A percentile compares a stretch with the other conserved stretches of the same genome.
Evolutionary conservation across 1,140 invertebrate genomes (phyloP).

Genomic region (Zeugodacus cucurbitae): DNA sequence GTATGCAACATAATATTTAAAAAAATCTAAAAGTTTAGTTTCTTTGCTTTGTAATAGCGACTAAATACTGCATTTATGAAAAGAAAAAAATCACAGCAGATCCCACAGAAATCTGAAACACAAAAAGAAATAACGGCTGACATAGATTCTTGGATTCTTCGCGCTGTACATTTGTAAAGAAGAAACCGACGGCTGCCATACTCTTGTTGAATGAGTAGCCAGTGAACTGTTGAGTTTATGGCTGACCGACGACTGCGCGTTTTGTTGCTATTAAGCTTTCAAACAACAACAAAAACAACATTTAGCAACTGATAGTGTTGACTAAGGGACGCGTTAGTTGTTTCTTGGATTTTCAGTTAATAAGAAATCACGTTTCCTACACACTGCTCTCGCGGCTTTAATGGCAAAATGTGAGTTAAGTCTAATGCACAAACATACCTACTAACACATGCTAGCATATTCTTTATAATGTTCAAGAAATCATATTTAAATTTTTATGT

Average conservation of each 20-base stretch:
- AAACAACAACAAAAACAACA: neutral
- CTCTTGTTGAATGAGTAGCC: neutral
- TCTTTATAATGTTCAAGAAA: neutral
- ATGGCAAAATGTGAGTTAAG: neutral
- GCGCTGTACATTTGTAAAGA: neutral
- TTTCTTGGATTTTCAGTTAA: neutral
- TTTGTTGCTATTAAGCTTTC: neutral
- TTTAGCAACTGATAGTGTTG: neutral
- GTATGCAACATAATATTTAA: no score
- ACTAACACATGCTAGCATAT: neutral
- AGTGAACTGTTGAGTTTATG: neutral
- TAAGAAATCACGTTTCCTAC: neutral
- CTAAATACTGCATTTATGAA: neutral
- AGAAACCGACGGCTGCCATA: neutral
- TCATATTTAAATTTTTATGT: conserved; percentile 1
- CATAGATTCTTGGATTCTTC: conserved; percentile 44
- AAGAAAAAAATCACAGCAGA: neutral
- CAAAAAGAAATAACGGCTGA: conserved; percentile 47
- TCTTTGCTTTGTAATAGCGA: neutral
- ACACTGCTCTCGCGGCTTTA: neutral
- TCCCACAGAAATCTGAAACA: neutral
- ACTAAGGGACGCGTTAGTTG: neutral
- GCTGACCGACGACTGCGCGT: neutral
- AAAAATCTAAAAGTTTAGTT: neutral
- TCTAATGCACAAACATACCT: neutral